Evolutionary conservation across 2,888 invertebrate species (phyloP).

Genomic region (Eumacrocentrus americanus): DNA sequence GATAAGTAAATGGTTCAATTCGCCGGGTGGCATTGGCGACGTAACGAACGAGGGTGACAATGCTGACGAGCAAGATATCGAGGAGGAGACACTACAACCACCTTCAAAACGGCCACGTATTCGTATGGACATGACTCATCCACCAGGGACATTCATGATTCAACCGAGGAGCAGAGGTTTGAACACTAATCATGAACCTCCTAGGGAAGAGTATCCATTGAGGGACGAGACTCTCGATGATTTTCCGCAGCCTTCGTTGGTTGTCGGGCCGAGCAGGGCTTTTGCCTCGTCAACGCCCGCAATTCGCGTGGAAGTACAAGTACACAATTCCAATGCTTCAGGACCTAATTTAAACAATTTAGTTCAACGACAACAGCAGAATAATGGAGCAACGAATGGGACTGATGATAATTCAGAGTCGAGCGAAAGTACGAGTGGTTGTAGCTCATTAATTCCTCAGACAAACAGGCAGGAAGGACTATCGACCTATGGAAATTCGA

Average conservation of each 20-base stretch:
- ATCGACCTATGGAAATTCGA: constrained; percentile 44
- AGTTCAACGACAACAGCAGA: constrained; percentile 38
- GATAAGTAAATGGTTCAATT: constrained; percentile 60
- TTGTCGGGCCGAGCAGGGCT: constrained; percentile 40
- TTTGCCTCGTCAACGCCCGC: constrained; percentile 59
- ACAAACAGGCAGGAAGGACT: constrained; percentile 55
- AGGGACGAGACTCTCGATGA: constrained; percentile 47
- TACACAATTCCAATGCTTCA: constrained; percentile 39
- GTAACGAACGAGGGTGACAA: constrained; percentile 39
- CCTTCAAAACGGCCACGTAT: constrained; percentile 56
- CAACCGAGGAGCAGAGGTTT: constrained; percentile 44
- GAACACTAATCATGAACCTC: constrained; percentile 35
- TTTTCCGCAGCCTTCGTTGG: constrained; percentile 9
- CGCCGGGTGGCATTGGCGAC: constrained; percentile 49
- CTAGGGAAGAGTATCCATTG: constrained; percentile 42
- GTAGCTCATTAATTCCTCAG: constrained; percentile 65
- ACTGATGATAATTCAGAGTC: constrained; percentile 66
- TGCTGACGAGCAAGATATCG: constrained; percentile 38
- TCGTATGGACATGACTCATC: constrained; percentile 58
- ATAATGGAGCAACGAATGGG: constrained; percentile 52
- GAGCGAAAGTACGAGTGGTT: constrained; percentile 67
- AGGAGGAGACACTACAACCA: constrained; percentile 50
- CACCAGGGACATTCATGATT: constrained; percentile 57
- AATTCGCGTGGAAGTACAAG: constrained; percentile 40
- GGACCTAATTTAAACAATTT: constrained; percentile 47